These are phyloP conservation scores for Thymelicus sylvestris DNA, from an alignment of 2,888 invertebrate species.

Conservation along the genomic window DNA sequence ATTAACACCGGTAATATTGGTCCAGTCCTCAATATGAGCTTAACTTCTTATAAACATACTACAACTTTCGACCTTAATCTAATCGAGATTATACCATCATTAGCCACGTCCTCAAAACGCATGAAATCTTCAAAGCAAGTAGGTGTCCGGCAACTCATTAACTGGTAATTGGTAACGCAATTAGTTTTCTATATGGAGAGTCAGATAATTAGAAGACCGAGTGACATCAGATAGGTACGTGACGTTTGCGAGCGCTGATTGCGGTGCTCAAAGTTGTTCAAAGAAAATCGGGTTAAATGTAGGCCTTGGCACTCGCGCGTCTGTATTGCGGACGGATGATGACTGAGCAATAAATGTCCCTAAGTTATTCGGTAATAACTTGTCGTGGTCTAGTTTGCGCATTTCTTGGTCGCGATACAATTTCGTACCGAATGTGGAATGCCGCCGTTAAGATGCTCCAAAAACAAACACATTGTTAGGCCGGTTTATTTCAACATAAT, in stretches of 20 bases:
- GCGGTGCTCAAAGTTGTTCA: conserved; percentile 6
- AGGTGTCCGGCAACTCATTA: not conserved
- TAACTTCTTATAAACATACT: not conserved
- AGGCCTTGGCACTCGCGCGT: not conserved
- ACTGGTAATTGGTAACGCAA: conserved; percentile 9
- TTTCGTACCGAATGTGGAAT: too few relatives aligned
- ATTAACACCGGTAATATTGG: too few relatives aligned
- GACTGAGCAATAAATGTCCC: not conserved
- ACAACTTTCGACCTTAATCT: conserved; percentile 6
- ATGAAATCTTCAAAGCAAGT: conserved; percentile 1
- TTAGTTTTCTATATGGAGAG: conserved; percentile 8
- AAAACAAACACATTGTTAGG: too few relatives aligned
- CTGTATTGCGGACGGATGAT: not conserved
- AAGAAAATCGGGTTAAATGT: conserved; percentile 3
- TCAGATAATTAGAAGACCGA: not conserved
- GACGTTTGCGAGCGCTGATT: not conserved
- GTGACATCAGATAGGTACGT: conserved; percentile 7
- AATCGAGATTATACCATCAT: not conserved
- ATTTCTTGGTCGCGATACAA: too few relatives aligned
- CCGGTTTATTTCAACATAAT: too few relatives aligned
- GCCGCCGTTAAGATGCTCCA: too few relatives aligned
- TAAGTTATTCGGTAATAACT: too few relatives aligned
- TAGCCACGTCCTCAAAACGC: conserved; percentile 3
- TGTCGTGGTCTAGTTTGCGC: too few relatives aligned
- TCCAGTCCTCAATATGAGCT: not conserved